A percentile compares a stretch with the other conserved stretches of the same genome.
Evolutionary conservation across 1,140 invertebrate species (phyloP).

Genomic region (Zaprionus kolodkinae): DNA sequence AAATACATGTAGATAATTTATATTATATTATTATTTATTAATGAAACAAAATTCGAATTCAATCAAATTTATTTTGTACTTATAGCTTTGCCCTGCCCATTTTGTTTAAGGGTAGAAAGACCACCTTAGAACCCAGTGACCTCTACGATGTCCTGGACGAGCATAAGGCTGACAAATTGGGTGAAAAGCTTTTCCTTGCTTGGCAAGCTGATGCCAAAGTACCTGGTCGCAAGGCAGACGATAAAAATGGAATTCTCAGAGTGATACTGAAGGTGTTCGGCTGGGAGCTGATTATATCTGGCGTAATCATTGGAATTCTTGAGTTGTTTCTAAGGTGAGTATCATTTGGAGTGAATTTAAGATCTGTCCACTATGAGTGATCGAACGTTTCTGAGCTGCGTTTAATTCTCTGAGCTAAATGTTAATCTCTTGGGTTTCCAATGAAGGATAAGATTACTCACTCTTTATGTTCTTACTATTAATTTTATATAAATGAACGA

Average conservation of each 20-base stretch:
- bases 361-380: no score
- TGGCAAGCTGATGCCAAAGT: slow-evolving; percentile 59
- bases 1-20: no score
- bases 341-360: neutral
- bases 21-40: no score
- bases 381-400: no score
- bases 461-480: no score
- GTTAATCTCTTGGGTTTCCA: no score
- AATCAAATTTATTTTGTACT: slow-evolving; percentile 17
- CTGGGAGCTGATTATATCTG: slow-evolving; percentile 55
- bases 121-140: slow-evolving; percentile 85
- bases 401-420: no score
- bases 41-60: neutral
- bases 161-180: slow-evolving; percentile 84
- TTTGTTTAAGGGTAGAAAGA: slow-evolving; percentile 85
- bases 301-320: slow-evolving; percentile 43
- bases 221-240: slow-evolving; percentile 24
- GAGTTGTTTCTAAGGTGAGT: slow-evolving; percentile 66
- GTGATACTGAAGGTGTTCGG: slow-evolving; percentile 69
- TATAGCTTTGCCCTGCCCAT: slow-evolving; percentile 85
- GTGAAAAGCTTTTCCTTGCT: slow-evolving; percentile 52
- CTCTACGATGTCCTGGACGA: slow-evolving; percentile 86
- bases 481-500: no score
- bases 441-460: no score
- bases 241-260: slow-evolving; percentile 52